These are phyloP conservation scores for Piscicola geometra DNA, from an alignment of 2,888 invertebrate genomes.

Conservation along the genomic window DNA sequence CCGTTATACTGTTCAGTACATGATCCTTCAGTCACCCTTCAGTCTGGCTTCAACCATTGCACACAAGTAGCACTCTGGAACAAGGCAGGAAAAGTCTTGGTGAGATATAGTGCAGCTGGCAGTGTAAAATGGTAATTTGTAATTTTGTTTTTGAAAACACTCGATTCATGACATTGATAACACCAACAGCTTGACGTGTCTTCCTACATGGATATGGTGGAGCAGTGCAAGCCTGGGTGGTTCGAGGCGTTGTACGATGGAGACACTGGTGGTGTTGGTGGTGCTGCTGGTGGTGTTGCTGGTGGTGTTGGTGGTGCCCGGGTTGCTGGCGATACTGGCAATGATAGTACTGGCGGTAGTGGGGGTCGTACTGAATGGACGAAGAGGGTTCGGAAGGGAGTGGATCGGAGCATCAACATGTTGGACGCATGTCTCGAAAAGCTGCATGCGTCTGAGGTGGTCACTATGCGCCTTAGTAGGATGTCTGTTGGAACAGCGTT, in stretches of 20 bases:
- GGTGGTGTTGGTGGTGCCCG: background rate
- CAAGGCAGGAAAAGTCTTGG: no score
- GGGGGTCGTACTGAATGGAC: background rate
- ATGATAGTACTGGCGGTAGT: background rate
- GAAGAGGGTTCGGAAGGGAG: constrained; percentile 13
- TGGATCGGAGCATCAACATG: constrained; percentile 7
- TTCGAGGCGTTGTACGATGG: constrained; percentile 17
- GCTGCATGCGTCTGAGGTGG: constrained; percentile 6
- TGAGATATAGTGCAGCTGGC: no score
- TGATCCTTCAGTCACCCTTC: no score
- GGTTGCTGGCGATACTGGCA: background rate
- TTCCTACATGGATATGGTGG: constrained; percentile 17
- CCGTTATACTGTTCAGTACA: no score
- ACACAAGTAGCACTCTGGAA: no score
- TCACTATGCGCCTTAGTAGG: no score
- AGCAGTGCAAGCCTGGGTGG: constrained; percentile 6
- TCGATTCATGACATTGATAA: no score
- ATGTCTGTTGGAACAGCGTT: no score
- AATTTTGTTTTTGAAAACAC: no score
- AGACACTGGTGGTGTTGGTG: background rate
- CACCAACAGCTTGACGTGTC: background rate
- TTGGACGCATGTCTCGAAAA: constrained; percentile 5
- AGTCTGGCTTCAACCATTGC: no score
- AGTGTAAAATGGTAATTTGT: no score
- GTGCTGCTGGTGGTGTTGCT: no score